Conservation (phyloP, 2,888 invertebrate species). For the Drosophila anomalata region DNA sequence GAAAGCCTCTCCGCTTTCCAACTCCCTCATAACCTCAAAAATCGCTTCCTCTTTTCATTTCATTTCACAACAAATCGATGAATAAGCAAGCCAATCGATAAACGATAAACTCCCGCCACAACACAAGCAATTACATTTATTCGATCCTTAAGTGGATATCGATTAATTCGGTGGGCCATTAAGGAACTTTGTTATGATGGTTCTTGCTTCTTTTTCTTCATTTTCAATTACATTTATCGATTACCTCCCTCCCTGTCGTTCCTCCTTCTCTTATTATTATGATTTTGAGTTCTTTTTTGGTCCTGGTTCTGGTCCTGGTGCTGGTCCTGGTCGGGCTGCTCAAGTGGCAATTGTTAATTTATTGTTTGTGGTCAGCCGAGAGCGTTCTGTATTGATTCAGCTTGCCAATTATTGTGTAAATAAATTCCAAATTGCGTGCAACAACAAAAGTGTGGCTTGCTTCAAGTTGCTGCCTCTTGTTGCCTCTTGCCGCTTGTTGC, state of each 20-base stretch:
- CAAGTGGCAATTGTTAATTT: constrained; percentile 74
- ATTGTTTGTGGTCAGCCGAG: constrained; percentile 66
- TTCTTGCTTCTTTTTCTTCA: not conserved
- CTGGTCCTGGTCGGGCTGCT: constrained; percentile 8
- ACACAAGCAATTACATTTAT: constrained; percentile 15
- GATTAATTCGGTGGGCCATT: constrained; percentile 9
- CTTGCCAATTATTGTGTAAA: constrained; percentile 78
- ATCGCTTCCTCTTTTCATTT: not conserved
- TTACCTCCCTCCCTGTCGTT: not conserved
- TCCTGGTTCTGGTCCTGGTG: constrained; percentile 3
- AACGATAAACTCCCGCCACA: constrained; percentile 1
- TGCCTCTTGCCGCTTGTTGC: constrained; percentile 12
- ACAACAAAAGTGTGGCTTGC: constrained; percentile 49
- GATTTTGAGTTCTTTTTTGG: constrained; percentile 1
- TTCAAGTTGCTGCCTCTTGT: constrained; percentile 23
- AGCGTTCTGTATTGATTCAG: constrained; percentile 75
- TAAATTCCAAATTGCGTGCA: constrained; percentile 76
- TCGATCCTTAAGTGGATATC: constrained; percentile 29
- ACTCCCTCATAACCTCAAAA: not conserved
- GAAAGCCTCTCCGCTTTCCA: too few relatives aligned
- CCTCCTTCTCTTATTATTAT: not conserved
- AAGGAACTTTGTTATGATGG: not conserved
- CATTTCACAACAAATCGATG: not conserved
- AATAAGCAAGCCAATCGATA: not conserved
- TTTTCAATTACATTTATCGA: constrained; percentile 45